Percentiles rank a stretch among this genome's conserved stretches.
Conservation (phyloP, 2,113 vertebrate species). For the Chaetodon auriga region DNA sequence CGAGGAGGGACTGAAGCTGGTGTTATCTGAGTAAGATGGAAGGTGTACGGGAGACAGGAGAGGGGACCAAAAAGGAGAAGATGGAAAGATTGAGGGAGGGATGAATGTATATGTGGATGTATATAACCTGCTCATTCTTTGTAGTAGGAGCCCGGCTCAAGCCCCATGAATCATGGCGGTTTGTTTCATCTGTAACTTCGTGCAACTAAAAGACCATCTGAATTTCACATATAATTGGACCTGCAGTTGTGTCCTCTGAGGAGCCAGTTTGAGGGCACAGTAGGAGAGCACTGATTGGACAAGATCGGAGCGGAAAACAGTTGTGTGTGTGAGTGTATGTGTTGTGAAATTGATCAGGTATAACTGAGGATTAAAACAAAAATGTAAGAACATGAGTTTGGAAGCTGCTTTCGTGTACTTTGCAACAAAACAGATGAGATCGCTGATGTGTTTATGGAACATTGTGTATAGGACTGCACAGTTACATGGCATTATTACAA, state of each 20-base stretch:
- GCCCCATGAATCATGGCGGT: not conserved
- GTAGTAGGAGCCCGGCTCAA: not conserved
- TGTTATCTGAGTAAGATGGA: constrained; percentile 20
- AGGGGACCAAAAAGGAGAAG: not conserved
- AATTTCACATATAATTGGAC: constrained; percentile 23
- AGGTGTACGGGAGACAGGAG: not conserved
- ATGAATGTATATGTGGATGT: not conserved
- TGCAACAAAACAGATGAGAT: not conserved
- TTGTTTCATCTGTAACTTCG: not conserved
- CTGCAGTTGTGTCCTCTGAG: constrained; percentile 10
- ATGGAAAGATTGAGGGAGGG: constrained; percentile 7
- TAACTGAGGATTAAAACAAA: constrained; percentile 2
- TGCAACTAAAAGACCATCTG: not conserved
- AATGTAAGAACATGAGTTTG: not conserved
- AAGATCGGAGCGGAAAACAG: constrained; percentile 13
- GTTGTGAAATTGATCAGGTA: constrained; percentile 4
- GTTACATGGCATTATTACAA: no score
- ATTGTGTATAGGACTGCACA: not conserved
- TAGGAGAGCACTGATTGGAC: constrained; percentile 30
- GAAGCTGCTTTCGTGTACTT: not conserved
- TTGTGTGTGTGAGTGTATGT: no score
- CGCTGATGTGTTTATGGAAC: not conserved
- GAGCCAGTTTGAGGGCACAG: constrained; percentile 5
- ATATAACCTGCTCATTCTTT: constrained; percentile 8
- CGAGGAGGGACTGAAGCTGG: constrained; percentile 29